Evolutionary conservation across 2,113 vertebrate species (phyloP).

Genomic region (Sinocyclocheilus maitianheensis): DNA sequence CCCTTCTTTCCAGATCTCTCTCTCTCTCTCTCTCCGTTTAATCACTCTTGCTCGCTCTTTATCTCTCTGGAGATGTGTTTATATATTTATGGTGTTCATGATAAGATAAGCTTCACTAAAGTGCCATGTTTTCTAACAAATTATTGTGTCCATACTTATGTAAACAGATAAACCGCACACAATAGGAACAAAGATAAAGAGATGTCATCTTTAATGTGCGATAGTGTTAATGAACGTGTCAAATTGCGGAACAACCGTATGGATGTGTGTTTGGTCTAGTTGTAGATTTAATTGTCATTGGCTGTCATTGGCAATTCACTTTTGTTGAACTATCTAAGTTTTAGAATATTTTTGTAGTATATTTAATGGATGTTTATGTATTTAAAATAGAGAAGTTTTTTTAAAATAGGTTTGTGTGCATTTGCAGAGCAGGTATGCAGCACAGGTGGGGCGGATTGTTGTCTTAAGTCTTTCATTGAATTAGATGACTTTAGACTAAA

Average conservation of each 20-base stretch:
- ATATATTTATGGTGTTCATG: constrained; percentile 20
- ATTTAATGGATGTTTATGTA: not conserved
- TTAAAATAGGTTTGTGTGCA: not conserved
- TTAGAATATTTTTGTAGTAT: not conserved
- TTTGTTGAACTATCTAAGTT: not conserved
- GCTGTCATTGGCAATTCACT: not conserved
- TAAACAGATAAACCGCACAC: constrained; percentile 11
- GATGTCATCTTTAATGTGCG: not conserved
- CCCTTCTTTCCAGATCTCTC: not conserved
- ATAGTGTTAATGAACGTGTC: not conserved
- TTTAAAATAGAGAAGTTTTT: too few relatives aligned
- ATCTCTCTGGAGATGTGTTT: constrained; percentile 15
- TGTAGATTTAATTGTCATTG: not conserved
- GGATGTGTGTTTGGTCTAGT: not conserved
- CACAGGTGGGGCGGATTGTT: not conserved
- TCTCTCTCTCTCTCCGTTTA: not conserved
- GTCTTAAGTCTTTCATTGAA: constrained; percentile 48
- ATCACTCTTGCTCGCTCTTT: not conserved
- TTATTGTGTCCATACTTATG: constrained; percentile 2
- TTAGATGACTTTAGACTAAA: constrained; percentile 24
- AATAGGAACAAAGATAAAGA: not conserved
- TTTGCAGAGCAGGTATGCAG: not conserved
- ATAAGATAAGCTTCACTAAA: constrained; percentile 24
- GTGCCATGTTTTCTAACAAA: constrained; percentile 23
- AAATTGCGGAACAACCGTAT: not conserved